These are phyloP conservation scores for Brachymystax lenok DNA, from an alignment of 2,797 vertebrate species.

Conservation along the genomic window DNA sequence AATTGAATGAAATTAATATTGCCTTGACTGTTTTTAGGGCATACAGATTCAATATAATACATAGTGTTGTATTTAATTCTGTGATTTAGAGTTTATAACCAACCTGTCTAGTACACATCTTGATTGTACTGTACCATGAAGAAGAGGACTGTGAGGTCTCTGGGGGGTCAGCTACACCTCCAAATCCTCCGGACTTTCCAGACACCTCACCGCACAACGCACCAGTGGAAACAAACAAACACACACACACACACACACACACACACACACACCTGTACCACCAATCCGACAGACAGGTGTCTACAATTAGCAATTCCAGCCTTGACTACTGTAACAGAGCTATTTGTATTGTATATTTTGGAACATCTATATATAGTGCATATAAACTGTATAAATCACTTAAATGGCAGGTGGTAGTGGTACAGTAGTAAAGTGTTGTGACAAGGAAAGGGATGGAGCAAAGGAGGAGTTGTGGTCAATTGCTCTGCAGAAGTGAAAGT, in stretches of 20 bases:
- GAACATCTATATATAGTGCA: background rate
- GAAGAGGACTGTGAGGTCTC: slow-evolving; percentile 40
- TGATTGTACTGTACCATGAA: background rate
- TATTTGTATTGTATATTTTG: no score
- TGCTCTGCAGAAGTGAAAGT: slow-evolving; percentile 79
- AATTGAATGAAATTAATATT: no score
- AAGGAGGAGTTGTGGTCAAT: slow-evolving; percentile 42
- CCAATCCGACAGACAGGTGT: no score
- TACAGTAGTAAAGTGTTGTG: slow-evolving; percentile 5
- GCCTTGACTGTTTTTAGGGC: no score
- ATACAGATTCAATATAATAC: no score
- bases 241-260: slow-evolving; percentile 38
- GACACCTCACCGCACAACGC: slow-evolving; percentile 30
- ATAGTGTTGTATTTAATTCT: slow-evolving; percentile 1
- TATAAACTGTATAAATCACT: background rate
- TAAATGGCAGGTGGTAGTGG: background rate
- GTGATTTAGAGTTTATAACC: background rate
- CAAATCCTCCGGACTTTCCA: slow-evolving; percentile 80
- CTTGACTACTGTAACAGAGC: background rate
- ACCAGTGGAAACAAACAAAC: slow-evolving; percentile 44
- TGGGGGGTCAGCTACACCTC: slow-evolving; percentile 48
- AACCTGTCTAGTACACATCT: background rate
- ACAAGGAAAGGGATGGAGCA: slow-evolving; percentile 36
- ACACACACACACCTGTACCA: slow-evolving; percentile 38
- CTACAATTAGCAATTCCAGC: background rate